These are phyloP conservation scores for Gadus chalcogrammus DNA, from an alignment of 2,113 vertebrate genomes.

Conservation along the genomic window DNA sequence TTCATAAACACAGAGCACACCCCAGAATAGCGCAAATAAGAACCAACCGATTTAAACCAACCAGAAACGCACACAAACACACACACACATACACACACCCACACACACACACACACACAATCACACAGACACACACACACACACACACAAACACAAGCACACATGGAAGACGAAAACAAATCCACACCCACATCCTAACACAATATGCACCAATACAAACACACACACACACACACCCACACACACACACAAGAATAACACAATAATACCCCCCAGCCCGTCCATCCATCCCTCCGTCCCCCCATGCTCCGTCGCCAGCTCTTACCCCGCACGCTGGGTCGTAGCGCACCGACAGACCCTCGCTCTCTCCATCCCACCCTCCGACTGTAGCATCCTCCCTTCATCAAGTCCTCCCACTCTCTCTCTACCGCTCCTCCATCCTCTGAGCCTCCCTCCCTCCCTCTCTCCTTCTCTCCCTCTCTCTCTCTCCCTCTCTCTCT, in stretches of 20 bases:
- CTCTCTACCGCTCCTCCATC: neutral
- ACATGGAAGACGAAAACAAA: no score
- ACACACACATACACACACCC: neutral
- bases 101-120: no score
- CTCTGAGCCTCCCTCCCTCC: neutral
- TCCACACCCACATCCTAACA: neutral
- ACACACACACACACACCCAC: conserved; percentile 10
- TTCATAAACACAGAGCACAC: no score
- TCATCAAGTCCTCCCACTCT: neutral
- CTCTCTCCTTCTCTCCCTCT: neutral
- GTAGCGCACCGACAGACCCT: neutral
- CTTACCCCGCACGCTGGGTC: neutral
- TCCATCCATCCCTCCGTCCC: neutral
- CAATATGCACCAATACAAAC: conserved; percentile 2
- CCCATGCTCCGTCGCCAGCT: neutral
- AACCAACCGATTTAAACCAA: no score
- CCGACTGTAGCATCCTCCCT: neutral
- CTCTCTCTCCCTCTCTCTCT: neutral
- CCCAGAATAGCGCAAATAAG: no score
- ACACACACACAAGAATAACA: neutral
- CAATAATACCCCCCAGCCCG: neutral
- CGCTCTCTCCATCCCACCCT: neutral
- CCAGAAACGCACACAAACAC: conserved; percentile 9
- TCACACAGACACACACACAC: neutral
- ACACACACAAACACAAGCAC: neutral